Base-by-base conservation (phyloP, 2,113 vertebrate genomes). In the Uropsilus gracilis region DNA sequence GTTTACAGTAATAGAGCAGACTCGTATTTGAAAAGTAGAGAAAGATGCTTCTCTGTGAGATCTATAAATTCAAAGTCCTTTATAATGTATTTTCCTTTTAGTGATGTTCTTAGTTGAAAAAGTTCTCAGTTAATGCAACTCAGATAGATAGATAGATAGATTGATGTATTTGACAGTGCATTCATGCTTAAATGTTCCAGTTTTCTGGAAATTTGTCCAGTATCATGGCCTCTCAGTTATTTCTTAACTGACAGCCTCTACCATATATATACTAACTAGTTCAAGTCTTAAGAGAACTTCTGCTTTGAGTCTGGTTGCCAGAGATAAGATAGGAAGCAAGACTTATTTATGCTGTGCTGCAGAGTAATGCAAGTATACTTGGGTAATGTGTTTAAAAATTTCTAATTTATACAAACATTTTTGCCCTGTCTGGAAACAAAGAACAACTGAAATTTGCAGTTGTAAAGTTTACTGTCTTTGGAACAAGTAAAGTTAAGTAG, bases 301-400 rank as follows among this genome's bases (percentile, higher is more conserved):
- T 88, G 68, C 61, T 69, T 13, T 55, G 63, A 83, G 91, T 86
- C 95, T 97, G 96, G 93, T 72, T 91, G 71, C 83, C 48, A 63
- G 37, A 96, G 97, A 97, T 97, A 97, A 95, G 87, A 78, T 34
- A 92, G 39, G 71, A 73, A 75, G 37, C 13, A 46, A 84, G 68
- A 37, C 37, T 71, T 93, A 75, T 91, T 96, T 81, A 59, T 81
- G 75, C 85, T 95, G 30, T 24, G 5, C 69, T 92, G 3, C 71
- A 61, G 39, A 59, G 39, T 90, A 16, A 6, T 66, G 2, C 28
- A 50, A 48, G 10, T 34, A 2, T 34, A 14, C 76, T 16, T 82
- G 16, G 57, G 77, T 82, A 57, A 48, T 44, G 13, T 37, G 10
- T 82, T 94, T 17, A 78, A 55, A 95, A 80, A 75, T 48, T 14